Evolutionary conservation across 1,140 invertebrate species (phyloP), one percentile per base, ranked within the genome.

Genomic region (Telenomus remus): DNA sequence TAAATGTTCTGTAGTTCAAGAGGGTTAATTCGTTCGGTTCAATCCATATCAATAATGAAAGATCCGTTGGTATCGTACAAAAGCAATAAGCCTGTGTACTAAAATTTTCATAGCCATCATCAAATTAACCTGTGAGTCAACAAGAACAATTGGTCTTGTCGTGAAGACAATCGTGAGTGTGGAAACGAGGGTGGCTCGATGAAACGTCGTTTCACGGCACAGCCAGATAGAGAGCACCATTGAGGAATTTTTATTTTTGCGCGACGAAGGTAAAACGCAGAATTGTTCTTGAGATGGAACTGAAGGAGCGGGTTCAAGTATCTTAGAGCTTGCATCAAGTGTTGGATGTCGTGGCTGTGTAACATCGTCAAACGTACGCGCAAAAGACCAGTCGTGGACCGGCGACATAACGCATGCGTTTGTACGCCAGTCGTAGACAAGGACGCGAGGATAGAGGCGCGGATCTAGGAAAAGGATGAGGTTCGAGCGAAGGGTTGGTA

Each of bases 371-470:
- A 76, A 64, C 47, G 44, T 44, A 60, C 59, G 63, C 44, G 60
- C 37, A 66, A 70, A 76, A 55, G 65, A 59, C 65, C 50, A 47
- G 19, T 43, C 49, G 46, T n/a, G 42, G 54, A 59, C 19, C 42
- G 56, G 19, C 35, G 50, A 61, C 12, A 53, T 55, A 65, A 70
- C 74, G 79, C 79, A 75, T 78, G 79, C 80, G 78, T 75, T 70
- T 46, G 53, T 37, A 53, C 68, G 65, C 42, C 65, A 55, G 61
- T 65, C 57, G 50, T 64, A 68, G 77, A 75, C 54, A 76, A 79
- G 79, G 66, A 73, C 57, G 65, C 63, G 8, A 65, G 76, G 71
- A 75, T 75, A 63, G 57, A 47, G 55, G 33, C 51, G 74, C 56
- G 70, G 53, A 46, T 66, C 50, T 61, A 34, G 55, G 56, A 55